A percentile compares a stretch with the other conserved stretches of the same genome.
These are phyloP conservation scores for Protonemura montana DNA, from an alignment of 2,888 invertebrate species.

Conservation along the genomic window DNA sequence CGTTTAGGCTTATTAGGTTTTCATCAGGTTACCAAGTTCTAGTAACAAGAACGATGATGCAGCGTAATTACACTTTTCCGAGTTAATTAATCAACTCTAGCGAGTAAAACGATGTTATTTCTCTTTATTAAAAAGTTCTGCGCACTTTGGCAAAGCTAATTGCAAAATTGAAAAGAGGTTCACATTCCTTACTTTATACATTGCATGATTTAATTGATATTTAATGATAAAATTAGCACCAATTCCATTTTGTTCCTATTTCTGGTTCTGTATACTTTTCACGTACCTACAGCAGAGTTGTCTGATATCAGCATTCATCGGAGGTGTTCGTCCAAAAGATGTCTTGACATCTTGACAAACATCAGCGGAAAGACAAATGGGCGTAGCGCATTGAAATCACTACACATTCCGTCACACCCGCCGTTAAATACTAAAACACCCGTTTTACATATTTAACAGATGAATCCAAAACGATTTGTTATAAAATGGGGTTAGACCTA, in stretches of 20 bases:
- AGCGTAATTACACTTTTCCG: not conserved
- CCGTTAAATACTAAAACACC: too few species aligned
- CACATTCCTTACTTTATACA: not conserved
- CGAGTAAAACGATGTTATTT: not conserved
- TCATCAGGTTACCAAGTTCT: too few species aligned
- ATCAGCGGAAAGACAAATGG: not conserved
- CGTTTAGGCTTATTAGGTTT: not conserved
- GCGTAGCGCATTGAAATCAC: not conserved
- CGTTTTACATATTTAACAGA: too few species aligned
- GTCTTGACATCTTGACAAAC: not conserved
- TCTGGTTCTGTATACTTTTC: not conserved
- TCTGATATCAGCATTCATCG: not conserved
- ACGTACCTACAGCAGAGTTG: not conserved
- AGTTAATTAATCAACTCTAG: not conserved
- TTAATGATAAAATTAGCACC: not conserved
- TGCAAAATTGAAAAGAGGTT: not conserved
- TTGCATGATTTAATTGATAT: not conserved
- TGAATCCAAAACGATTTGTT: too few species aligned
- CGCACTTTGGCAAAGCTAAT: not conserved
- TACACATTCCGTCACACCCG: not conserved
- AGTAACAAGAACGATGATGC: not conserved
- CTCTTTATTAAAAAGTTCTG: not conserved
- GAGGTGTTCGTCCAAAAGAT: not conserved
- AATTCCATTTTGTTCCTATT: not conserved
- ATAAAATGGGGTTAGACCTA: too few species aligned